Evolutionary conservation across 1,140 invertebrate species (phyloP), one percentile per base, ranked within the genome.

Genomic region (Diploscapter pachys): DNA sequence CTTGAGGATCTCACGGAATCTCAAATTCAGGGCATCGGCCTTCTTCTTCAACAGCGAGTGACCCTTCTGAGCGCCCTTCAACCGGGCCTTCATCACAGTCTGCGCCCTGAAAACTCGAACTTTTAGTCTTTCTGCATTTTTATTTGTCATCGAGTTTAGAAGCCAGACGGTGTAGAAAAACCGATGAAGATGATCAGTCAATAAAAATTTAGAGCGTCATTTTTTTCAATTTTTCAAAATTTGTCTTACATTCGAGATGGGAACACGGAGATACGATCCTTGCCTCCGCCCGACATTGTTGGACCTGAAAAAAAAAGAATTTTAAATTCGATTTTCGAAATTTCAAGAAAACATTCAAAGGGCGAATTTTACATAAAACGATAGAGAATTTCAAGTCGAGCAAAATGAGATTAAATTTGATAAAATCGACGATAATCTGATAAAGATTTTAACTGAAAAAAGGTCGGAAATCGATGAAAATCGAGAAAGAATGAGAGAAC

Each of bases 31-130:
- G 71, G 97, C 97, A 90, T 99, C 97, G 79, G 97, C 95, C 88
- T 99, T 99, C 89, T 99, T 99, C 88, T 99, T 99, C 56, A 99
- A 87, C 72, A 99, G 90, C 86, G 94, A 95, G 90, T 99, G 96
- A 74, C 97, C 97, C 87, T 97, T 99, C 86, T 97, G 93, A 79
- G 97, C 97, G 73, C 95, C 97, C 86, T 94, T 93, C 83, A 99
- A 89, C 84, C 96, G 91, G 77, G 85, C 86, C 83, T 91, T 91
- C 90, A 91, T 91, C 50, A 89, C 79, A 55, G 89, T 89, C 84
- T 90, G 90, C 87, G 90, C 90, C 87, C 90, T 91, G 76, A 62
- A 86, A 81, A 75, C 62, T n/a, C 52, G 61, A 68, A 13, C 64
- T 53, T 31, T 31, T 31, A 31, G 31, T 31, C 31, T 31, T 31